Conservation (phyloP, 2,888 invertebrate genomes). For the Phymatocera aterrima region DNA sequence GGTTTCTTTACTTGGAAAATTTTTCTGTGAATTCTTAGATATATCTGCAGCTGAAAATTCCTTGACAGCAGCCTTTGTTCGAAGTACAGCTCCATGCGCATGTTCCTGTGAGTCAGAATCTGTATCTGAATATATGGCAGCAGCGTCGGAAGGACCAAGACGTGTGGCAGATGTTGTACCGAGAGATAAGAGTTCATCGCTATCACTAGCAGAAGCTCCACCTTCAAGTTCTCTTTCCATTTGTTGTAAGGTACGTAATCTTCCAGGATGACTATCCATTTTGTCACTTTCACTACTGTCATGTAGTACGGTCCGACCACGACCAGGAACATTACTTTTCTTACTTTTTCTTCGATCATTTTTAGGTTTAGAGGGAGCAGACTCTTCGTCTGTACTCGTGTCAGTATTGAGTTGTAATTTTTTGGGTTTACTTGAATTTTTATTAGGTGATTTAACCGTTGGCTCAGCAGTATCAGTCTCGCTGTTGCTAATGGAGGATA, state of each 20-base stretch:
- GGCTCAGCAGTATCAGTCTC: conserved; percentile 70
- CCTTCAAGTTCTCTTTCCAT: conserved; percentile 86
- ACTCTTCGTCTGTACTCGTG: conserved; percentile 78
- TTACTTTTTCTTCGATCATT: conserved; percentile 62
- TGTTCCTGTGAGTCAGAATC: conserved; percentile 82
- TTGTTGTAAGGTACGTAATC: conserved; percentile 81
- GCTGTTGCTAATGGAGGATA: conserved; percentile 77
- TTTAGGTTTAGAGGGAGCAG: conserved; percentile 45
- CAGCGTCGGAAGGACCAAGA: conserved; percentile 76
- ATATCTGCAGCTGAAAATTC: conserved; percentile 85
- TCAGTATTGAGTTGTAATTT: conserved; percentile 73
- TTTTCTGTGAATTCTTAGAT: conserved; percentile 90
- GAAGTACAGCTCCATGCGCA: conserved; percentile 80
- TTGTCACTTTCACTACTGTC: conserved; percentile 72
- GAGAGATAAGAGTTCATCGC: conserved; percentile 86
- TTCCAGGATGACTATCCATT: conserved; percentile 56
- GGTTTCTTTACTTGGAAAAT: conserved; percentile 77
- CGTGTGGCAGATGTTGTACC: conserved; percentile 59
- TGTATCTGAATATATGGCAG: conserved; percentile 90
- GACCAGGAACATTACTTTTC: conserved; percentile 72
- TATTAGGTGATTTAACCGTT: conserved; percentile 56
- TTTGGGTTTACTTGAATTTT: conserved; percentile 50
- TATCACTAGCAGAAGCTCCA: conserved; percentile 84
- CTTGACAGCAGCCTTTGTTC: conserved; percentile 91
- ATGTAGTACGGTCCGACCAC: conserved; percentile 71